phyloP scores from a whole-genome alignment of 1,140 invertebrate genomes.

The Rhopalosiphum maidis region DNA sequence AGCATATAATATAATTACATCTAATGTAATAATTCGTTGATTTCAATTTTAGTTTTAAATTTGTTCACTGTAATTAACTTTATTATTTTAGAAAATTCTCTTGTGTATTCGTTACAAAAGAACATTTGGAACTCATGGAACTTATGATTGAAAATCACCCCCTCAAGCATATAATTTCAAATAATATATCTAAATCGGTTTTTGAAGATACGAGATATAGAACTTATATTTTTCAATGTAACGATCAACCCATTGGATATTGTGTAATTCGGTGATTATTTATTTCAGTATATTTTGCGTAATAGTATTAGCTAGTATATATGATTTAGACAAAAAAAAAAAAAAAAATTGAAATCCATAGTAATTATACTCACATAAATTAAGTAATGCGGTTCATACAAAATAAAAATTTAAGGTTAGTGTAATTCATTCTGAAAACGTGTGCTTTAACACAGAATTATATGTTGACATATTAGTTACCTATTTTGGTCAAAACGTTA shows the following conservation, averaged over 20 bases:
- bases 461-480: background rate
- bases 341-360: background rate
- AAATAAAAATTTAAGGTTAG: background rate
- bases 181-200: conserved; percentile 47
- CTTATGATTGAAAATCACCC: conserved; percentile 3
- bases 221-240: conserved; percentile 37
- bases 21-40: background rate
- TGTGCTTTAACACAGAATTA: background rate
- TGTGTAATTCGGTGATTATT: conserved; percentile 34
- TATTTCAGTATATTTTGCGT: background rate
- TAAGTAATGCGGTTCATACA: background rate
- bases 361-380: background rate
- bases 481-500: background rate
- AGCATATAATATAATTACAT: background rate
- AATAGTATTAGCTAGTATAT: too few species aligned
- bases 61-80: too few species aligned
- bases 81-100: conserved; percentile 9
- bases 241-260: conserved; percentile 29
- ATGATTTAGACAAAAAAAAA: background rate
- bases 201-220: conserved; percentile 27
- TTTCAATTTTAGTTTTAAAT: background rate
- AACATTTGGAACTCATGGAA: conserved; percentile 26
- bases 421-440: background rate
- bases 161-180: background rate
- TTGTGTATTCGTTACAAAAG: background rate